Evolutionary conservation across 2,113 vertebrate species (phyloP), one percentile per base, ranked within the genome.

Genomic region (Baryphthengus martii): DNA sequence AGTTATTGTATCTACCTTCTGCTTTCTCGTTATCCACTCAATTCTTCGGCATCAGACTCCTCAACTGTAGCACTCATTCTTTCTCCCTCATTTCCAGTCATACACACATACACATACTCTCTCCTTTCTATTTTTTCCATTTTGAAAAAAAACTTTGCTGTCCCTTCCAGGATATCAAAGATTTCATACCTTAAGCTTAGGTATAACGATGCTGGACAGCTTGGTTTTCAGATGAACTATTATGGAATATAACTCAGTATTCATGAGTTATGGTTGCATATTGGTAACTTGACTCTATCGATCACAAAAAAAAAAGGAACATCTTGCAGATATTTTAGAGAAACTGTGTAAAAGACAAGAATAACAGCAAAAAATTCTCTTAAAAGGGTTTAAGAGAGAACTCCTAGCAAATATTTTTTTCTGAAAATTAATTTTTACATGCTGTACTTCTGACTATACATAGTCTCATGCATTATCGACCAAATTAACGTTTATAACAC

Each of bases 401-500:
- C 2, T 47, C 49, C 21, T 80, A n/a, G 56, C 21, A 78, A 81
- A 42, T 47, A 56, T 19, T 31, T 75, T 75, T 67, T 84, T 10
- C 35, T 88, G 66, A 81, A 90, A 95, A 86, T 71, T 71, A 73
- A 53, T 62, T 49, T 91, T 37, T 77, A 71, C 28, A 25, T 71
- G 11, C 14, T 75, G 11, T 83, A 35, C 72, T 88, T 86, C 47
- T 87, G 50, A 81, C 40, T 90, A 49, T 13, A 50, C 17, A 52
- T 21, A 62, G 12, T 26, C 40, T 63, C 21, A 21, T 78, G 47
- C 20, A 74, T 87, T 85, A 87, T 75, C 77, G 53, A 91, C 39
- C 21, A 89, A 90, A 90, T 44, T 71, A 85, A 73, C 66, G 31
- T 92, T 88, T 93, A 65, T 58, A 92, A 67, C 29, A 74, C 15